These are phyloP conservation scores for Poicephalus gulielmi DNA, from an alignment of 2,113 vertebrate genomes.

Conservation along the genomic window DNA sequence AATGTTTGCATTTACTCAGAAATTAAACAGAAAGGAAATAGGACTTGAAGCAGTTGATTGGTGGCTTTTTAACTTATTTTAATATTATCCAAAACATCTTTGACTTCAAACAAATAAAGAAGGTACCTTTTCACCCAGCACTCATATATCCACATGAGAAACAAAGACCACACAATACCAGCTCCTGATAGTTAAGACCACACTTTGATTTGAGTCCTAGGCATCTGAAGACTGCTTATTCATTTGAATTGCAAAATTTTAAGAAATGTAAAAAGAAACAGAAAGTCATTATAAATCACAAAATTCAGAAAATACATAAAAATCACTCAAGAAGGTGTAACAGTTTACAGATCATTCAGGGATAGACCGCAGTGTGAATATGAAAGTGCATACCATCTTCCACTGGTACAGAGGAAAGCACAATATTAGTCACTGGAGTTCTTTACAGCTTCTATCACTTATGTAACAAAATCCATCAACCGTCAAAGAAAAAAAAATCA, in stretches of 20 bases:
- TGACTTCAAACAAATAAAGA: background rate
- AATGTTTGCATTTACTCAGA: background rate
- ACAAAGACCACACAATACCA: background rate
- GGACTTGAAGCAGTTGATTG: background rate
- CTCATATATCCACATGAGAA: background rate
- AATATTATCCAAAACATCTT: background rate
- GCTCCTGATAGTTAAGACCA: background rate
- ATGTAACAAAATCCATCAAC: background rate
- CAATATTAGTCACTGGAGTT: background rate
- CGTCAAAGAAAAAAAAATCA: background rate
- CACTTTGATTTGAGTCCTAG: background rate
- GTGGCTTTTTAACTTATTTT: background rate
- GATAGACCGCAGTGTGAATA: background rate
- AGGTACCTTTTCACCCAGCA: background rate
- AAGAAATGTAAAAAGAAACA: background rate
- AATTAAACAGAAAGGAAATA: background rate
- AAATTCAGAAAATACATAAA: background rate
- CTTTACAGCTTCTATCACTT: background rate
- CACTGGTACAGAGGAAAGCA: fast-evolving
- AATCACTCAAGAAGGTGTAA: background rate
- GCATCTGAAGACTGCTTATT: background rate
- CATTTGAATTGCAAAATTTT: background rate
- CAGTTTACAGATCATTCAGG: background rate
- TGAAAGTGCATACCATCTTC: background rate
- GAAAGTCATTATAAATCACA: background rate